Evolutionary conservation across 2,797 vertebrate genomes (phyloP).

Genomic region (Simalia tracyae): DNA sequence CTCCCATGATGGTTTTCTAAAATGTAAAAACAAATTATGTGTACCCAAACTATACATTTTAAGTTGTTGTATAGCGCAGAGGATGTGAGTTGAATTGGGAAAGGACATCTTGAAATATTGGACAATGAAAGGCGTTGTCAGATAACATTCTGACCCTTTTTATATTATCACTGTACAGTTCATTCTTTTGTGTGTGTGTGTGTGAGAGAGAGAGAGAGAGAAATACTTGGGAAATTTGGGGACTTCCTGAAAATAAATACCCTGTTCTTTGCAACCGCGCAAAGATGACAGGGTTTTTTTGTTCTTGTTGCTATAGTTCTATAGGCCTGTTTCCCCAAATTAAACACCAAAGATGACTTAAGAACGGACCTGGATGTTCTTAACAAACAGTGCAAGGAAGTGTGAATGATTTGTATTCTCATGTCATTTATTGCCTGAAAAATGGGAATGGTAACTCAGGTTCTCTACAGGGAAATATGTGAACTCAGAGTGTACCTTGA

Average conservation of each 20-base stretch:
- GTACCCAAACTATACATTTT: not conserved
- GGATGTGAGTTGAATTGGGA: not conserved
- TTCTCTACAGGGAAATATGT: not conserved
- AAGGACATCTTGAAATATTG: not conserved
- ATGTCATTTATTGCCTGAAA: no score
- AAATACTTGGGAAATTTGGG: slow-evolving; percentile 41
- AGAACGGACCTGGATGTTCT: not conserved
- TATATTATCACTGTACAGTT: slow-evolving; percentile 7
- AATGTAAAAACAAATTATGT: not conserved
- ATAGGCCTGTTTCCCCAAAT: not conserved
- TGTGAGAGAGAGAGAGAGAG: slow-evolving; percentile 30
- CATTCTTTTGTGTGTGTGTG: not conserved
- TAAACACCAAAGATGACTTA: not conserved
- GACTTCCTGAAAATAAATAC: slow-evolving; percentile 53
- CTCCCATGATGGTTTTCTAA: not conserved
- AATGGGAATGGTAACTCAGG: not conserved
- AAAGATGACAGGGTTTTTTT: slow-evolving; percentile 27
- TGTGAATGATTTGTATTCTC: not conserved
- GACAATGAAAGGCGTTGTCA: not conserved
- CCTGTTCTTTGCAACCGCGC: slow-evolving; percentile 31
- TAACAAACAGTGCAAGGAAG: not conserved
- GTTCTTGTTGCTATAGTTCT: not conserved
- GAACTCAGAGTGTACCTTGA: not conserved
- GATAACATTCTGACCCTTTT: slow-evolving; percentile 41
- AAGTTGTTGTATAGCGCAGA: not conserved